Evolutionary conservation across 1,140 invertebrate genomes (phyloP).

Genomic region (Tetragonula clypearis): DNA sequence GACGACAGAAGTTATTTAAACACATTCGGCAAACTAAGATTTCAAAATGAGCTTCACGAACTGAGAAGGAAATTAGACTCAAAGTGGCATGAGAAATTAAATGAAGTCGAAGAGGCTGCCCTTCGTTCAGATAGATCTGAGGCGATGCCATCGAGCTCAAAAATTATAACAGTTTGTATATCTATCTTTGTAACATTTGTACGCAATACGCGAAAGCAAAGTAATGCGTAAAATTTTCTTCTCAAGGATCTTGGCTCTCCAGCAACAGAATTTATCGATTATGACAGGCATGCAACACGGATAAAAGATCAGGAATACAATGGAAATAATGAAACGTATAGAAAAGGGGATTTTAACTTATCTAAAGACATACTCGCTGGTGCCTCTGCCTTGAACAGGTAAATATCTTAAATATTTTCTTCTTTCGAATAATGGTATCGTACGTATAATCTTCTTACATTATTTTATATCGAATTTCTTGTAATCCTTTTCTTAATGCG

Average conservation of each 20-base stretch:
- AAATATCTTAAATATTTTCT: conserved; percentile 15
- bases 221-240: not conserved
- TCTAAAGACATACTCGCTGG: conserved; percentile 16
- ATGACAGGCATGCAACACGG: conserved; percentile 13
- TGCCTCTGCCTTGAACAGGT: conserved; percentile 59
- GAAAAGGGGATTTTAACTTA: conserved; percentile 3
- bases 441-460: not conserved
- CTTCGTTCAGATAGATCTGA: conserved; percentile 36
- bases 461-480: not conserved
- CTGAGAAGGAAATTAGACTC: conserved; percentile 65
- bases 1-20: conserved; percentile 64
- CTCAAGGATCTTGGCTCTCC: conserved; percentile 34
- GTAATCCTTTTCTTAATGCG: not conserved
- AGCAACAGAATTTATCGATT: conserved; percentile 30
- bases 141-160: not conserved
- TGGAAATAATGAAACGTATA: not conserved
- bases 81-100: conserved; percentile 68
- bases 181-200: not conserved
- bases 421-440: not conserved
- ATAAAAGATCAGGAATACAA: conserved; percentile 30
- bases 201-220: not conserved
- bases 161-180: conserved; percentile 35
- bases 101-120: conserved; percentile 68
- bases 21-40: conserved; percentile 67
- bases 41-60: conserved; percentile 70